Base-by-base conservation (phyloP, 1,140 invertebrate species). In the Proctacanthus coquilletti region DNA sequence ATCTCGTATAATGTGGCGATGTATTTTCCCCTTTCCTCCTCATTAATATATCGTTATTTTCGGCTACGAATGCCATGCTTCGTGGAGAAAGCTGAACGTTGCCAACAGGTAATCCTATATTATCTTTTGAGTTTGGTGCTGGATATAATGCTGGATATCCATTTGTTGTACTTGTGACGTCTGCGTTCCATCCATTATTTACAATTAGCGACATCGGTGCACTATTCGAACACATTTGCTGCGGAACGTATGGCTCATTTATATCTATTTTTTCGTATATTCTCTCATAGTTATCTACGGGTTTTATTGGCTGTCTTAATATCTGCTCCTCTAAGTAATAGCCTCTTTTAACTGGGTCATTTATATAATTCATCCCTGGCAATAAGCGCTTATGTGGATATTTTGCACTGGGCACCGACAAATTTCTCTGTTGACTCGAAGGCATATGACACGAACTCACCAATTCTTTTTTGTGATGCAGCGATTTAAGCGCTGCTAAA, bases 31-130 rank as follows among this genome's bases (percentile, higher is more conserved):
- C 37, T 19, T 39, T 30, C 21, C 37, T 30, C 27, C 29, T 14
- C 5, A 23, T 30, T 8, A 39, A 13, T 15, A 31, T 39, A 8
- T 39, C 25, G 8, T 32, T 17, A 18, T 39, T 39, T 30, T 39
- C 9, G 14, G 11, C 4, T 4, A 39, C 37, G 21, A 39, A 39
- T 11, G 37, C 37, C 3, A 21, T 21, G 9, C 25, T 39, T 2
- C 37, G 37, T 18, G 37, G 37, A 15, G 37, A 39, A 8, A 39
- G 18, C 18, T 30, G 37, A 19, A 39, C 37, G 27, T 38, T 38
- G 25, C 8, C 10, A 4, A 35, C 14, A 9, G 23, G 23, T 13
- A 27, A 27, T 9, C 8, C 13, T 5, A 27, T 18, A 11, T 18
- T 6, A 21, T 13, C 34, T 5, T 35, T 21, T n/a, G n/a, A n/a